These are phyloP conservation scores for Strix aluco DNA, from an alignment of 2,113 vertebrate genomes.

Conservation along the genomic window DNA sequence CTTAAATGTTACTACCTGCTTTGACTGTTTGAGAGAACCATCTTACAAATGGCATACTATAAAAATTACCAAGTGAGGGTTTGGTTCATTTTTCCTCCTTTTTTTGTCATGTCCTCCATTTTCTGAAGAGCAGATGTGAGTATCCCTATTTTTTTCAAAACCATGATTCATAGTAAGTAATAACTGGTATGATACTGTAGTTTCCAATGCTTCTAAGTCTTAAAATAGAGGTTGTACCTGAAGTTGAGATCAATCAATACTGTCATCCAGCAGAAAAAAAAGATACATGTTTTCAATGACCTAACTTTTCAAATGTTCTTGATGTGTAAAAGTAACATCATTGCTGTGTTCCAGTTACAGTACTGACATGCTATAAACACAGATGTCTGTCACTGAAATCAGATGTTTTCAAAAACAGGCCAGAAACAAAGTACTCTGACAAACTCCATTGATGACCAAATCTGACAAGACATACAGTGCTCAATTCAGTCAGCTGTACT, in stretches of 20 bases:
- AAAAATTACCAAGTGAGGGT: neutral
- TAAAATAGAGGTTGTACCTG: neutral
- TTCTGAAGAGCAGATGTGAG: neutral
- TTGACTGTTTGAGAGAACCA: neutral
- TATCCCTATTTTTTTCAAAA: neutral
- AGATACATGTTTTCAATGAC: neutral
- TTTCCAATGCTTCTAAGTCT: neutral
- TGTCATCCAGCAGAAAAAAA: neutral
- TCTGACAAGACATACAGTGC: neutral
- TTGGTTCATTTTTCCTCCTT: neutral
- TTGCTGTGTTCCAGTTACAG: neutral
- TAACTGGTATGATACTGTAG: neutral
- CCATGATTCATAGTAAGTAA: neutral
- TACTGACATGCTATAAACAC: neutral
- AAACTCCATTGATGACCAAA: neutral
- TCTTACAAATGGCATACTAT: neutral
- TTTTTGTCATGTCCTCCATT: neutral
- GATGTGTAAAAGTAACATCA: neutral
- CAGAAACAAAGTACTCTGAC: neutral
- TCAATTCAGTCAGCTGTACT: neutral
- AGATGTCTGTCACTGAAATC: neutral
- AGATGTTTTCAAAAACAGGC: neutral
- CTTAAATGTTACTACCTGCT: neutral
- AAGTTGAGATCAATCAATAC: neutral
- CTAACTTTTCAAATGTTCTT: neutral